Percentiles rank a stretch among this genome's conserved stretches.
Evolutionary conservation across 2,113 vertebrate species (phyloP).

Genomic region (Zosterops japonicus): DNA sequence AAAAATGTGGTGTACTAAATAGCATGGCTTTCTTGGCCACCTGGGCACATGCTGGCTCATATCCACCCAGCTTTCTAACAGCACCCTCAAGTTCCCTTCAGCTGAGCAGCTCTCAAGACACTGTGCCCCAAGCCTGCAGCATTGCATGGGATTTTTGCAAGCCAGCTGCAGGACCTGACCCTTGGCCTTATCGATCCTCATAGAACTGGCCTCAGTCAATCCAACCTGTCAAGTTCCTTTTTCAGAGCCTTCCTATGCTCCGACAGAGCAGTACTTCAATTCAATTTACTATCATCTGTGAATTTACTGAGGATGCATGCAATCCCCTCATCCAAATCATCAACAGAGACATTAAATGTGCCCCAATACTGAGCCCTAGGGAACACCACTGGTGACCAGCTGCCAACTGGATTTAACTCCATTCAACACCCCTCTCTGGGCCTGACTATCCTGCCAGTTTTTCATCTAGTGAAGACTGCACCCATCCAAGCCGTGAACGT

Average conservation of each 20-base stretch:
- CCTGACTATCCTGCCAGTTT: not conserved
- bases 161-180: not conserved
- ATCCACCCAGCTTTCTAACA: not conserved
- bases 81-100: not conserved
- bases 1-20: not conserved
- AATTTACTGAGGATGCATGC: not conserved
- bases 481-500: not conserved
- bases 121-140: not conserved
- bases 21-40: not conserved
- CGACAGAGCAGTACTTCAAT: not conserved
- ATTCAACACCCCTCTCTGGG: not conserved
- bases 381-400: not conserved
- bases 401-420: not conserved
- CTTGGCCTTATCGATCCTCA: not conserved
- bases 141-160: not conserved
- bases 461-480: not conserved
- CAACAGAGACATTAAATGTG: not conserved
- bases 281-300: not conserved
- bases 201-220: not conserved
- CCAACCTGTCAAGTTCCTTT: not conserved
- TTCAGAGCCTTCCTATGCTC: fast-evolving
- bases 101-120: not conserved
- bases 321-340: not conserved
- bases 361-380: not conserved
- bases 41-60: not conserved